Evolutionary conservation across 2,113 vertebrate species (phyloP).

Genomic region (Campylomormyrus numenius): DNA sequence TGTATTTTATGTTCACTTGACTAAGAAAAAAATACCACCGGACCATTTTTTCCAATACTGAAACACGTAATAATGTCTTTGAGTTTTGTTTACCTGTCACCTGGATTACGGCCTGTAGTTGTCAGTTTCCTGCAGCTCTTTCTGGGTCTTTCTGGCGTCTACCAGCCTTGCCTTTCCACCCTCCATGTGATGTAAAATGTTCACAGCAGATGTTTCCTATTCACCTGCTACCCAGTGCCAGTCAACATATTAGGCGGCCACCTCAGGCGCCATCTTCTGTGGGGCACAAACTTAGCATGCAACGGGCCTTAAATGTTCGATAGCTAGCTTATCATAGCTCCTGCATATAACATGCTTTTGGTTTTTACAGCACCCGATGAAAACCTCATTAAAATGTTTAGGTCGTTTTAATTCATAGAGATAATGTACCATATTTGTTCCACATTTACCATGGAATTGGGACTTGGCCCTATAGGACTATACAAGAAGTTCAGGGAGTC

Average conservation of each 20-base stretch:
- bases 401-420: background rate
- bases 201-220: background rate
- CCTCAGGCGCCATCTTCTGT: background rate
- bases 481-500: background rate
- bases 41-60: background rate
- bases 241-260: background rate
- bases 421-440: background rate
- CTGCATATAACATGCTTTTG: background rate
- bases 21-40: background rate
- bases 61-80: background rate
- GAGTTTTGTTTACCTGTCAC: background rate
- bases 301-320: background rate
- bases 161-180: background rate
- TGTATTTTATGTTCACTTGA: background rate
- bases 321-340: background rate
- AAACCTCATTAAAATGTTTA: background rate
- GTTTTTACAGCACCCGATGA: background rate
- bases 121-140: background rate
- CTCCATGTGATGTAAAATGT: background rate
- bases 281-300: background rate
- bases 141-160: background rate
- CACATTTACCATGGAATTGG: background rate
- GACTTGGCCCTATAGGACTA: background rate
- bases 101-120: background rate
- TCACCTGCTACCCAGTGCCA: background rate